Conservation (phyloP, 2,113 vertebrate species). For the Clarias gariepinus region DNA sequence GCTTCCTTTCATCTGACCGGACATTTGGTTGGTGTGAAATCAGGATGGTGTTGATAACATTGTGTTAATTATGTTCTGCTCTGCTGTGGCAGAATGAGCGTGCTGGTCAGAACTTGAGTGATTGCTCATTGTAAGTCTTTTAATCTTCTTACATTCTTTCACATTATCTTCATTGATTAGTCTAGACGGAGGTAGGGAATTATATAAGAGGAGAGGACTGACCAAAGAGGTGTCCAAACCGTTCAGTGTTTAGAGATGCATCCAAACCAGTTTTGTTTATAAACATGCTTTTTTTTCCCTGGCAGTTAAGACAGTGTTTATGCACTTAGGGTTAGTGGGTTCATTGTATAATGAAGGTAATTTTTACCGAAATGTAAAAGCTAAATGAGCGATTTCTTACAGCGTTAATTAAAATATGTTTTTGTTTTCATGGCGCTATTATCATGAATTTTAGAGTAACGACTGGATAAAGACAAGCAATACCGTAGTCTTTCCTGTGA, state of each 20-base stretch:
- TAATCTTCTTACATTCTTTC: constrained; percentile 35
- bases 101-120: constrained; percentile 28
- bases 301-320: no score
- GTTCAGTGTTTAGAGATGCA: not conserved
- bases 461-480: not conserved
- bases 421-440: not conserved
- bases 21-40: not conserved
- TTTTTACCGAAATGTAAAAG: not conserved
- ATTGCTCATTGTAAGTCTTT: constrained; percentile 12
- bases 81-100: no score
- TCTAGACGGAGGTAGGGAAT: not conserved
- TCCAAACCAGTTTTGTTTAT: not conserved
- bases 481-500: not conserved
- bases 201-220: not conserved
- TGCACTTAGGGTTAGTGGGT: no score
- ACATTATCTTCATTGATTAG: constrained; percentile 36
- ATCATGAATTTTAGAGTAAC: not conserved
- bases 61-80: not conserved
- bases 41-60: not conserved
- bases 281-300: not conserved
- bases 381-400: not conserved
- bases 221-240: not conserved
- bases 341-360: not conserved
- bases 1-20: constrained; percentile 31
- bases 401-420: not conserved